Percentiles rank a stretch among this genome's conserved stretches.
Conservation (phyloP, 2,113 vertebrate genomes). For the Boleophthalmus pectinirostris region DNA sequence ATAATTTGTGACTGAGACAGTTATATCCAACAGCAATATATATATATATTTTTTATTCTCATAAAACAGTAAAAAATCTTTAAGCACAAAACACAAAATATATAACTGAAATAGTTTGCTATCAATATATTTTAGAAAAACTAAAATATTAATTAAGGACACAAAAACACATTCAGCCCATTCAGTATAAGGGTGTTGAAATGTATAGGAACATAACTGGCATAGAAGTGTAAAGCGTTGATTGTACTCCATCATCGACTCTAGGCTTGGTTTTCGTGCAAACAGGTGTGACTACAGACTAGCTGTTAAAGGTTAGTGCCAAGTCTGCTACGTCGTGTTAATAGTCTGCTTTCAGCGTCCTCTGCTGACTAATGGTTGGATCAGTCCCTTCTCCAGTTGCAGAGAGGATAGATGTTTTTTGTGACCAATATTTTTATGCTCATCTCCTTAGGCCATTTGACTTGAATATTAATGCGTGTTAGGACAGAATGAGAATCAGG, state of each 20-base stretch:
- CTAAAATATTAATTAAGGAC: not conserved
- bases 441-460: not conserved
- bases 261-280: constrained; percentile 55
- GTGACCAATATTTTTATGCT: not conserved
- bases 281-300: constrained; percentile 70
- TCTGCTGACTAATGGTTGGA: constrained; percentile 31
- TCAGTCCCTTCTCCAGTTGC: constrained; percentile 62
- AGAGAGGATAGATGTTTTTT: constrained; percentile 28
- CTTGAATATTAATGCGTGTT: not conserved
- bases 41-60: not conserved
- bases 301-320: constrained; percentile 39
- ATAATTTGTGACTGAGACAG: no score
- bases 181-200: constrained; percentile 27
- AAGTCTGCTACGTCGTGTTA: constrained; percentile 33
- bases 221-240: constrained; percentile 31
- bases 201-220: constrained; percentile 15
- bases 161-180: not conserved
- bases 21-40: not conserved
- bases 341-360: constrained; percentile 13
- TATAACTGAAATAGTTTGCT: not conserved
- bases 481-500: constrained; percentile 11
- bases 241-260: constrained; percentile 57
- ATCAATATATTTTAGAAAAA: not conserved
- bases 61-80: not conserved
- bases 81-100: not conserved